Evolutionary conservation across 2,113 vertebrate genomes (phyloP).

Genomic region (Seriola aureovittata): DNA sequence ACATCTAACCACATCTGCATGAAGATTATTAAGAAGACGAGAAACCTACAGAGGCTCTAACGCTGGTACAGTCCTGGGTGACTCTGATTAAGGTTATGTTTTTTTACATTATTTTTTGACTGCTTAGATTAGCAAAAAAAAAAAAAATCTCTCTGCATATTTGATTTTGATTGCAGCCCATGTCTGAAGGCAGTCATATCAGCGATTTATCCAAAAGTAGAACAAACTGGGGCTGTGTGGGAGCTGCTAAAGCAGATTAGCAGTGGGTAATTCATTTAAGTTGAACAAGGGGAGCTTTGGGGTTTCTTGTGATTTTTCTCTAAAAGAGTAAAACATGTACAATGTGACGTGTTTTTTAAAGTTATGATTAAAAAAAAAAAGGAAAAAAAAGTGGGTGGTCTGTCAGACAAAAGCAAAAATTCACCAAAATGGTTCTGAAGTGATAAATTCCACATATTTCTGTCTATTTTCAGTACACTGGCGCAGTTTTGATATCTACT

Average conservation of each 20-base stretch:
- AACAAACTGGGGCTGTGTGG: slow-evolving; percentile 23
- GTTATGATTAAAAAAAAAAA: not conserved
- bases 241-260: slow-evolving; percentile 48
- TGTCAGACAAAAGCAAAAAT: slow-evolving; percentile 3
- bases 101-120: not conserved
- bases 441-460: not conserved
- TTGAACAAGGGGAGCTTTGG: slow-evolving; percentile 20
- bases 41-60: not conserved
- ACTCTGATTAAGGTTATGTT: not conserved
- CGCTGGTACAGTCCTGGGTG: not conserved
- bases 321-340: not conserved
- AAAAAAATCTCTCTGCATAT: slow-evolving; percentile 27
- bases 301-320: slow-evolving; percentile 22
- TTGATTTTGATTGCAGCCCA: slow-evolving; percentile 46
- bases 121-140: slow-evolving; percentile 32
- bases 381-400: too few species aligned
- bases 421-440: not conserved
- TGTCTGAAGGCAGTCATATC: slow-evolving; percentile 43
- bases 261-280: slow-evolving; percentile 30
- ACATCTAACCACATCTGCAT: not conserved
- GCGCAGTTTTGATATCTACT: slow-evolving; percentile 9
- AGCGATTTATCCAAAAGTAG: slow-evolving; percentile 39
- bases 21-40: not conserved
- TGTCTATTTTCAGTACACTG: not conserved
- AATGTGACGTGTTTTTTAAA: not conserved